A percentile compares a stretch with the other conserved stretches of the same genome.
Evolutionary conservation across 2,113 vertebrate genomes (phyloP).

Genomic region (Junco hyemalis): DNA sequence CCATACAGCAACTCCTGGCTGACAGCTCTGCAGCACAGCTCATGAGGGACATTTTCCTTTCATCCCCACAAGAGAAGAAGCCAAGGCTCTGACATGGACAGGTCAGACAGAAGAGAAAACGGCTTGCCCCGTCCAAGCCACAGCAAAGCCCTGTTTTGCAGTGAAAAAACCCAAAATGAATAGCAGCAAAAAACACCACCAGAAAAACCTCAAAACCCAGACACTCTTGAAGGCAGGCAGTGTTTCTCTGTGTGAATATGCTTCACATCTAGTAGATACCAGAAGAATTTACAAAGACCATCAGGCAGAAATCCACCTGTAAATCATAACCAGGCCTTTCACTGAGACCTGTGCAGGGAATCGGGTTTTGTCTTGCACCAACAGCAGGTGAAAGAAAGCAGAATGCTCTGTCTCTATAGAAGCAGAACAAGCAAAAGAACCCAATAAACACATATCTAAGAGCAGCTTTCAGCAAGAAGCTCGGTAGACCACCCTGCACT

Average conservation of each 20-base stretch:
- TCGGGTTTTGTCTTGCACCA: background rate
- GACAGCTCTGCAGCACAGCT: background rate
- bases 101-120: background rate
- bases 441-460: background rate
- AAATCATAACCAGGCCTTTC: background rate
- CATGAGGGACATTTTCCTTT: background rate
- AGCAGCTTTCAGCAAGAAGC: background rate
- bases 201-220: fast-evolving
- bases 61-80: background rate
- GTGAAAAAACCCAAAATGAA: background rate
- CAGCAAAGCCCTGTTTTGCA: background rate
- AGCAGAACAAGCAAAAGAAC: background rate
- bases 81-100: background rate
- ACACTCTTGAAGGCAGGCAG: background rate
- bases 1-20: background rate
- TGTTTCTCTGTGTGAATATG: background rate
- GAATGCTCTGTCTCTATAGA: background rate
- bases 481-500: background rate
- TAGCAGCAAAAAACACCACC: background rate
- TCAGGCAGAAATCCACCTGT: background rate
- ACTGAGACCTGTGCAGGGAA: background rate
- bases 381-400: background rate
- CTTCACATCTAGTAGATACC: background rate
- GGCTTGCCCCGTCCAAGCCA: background rate
- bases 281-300: background rate